phyloP scores from a whole-genome alignment of 2,113 vertebrate species.

The Chaetorhynchus papuensis region DNA sequence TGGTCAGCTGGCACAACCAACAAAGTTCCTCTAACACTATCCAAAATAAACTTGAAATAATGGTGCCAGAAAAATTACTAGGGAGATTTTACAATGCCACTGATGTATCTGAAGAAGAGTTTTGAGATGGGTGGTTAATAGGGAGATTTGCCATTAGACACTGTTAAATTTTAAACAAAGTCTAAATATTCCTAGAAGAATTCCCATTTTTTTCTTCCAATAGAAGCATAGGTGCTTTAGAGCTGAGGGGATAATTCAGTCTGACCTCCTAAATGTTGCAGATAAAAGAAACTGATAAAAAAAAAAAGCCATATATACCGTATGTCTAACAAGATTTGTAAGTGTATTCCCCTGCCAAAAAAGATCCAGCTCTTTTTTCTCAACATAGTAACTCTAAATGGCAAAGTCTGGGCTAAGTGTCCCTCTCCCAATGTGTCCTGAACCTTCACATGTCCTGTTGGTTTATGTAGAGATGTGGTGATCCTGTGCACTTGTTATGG shows the following conservation, averaged over 20 bases:
- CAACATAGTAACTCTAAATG: background rate
- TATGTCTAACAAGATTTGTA: background rate
- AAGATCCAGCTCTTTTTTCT: background rate
- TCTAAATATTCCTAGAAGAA: background rate
- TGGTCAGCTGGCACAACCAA: background rate
- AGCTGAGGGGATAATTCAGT: background rate
- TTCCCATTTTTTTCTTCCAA: background rate
- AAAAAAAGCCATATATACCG: background rate
- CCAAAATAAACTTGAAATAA: conserved; percentile 4
- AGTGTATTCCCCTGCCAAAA: background rate
- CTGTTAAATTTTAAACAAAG: background rate
- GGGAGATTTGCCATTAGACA: background rate
- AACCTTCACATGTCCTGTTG: background rate
- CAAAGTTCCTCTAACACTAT: background rate
- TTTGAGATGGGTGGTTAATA: background rate
- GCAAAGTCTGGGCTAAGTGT: background rate
- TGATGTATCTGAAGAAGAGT: background rate
- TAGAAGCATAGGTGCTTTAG: background rate
- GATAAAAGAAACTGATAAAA: background rate
- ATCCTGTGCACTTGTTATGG: background rate
- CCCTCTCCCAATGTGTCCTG: background rate
- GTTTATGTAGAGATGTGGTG: rapidly evolving
- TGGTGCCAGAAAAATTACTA: background rate
- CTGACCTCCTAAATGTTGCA: background rate
- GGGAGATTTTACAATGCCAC: background rate